A percentile compares a stretch with the other conserved stretches of the same genome.
Conservation (phyloP, 2,797 vertebrate species). For the Zonotrichia albicollis region DNA sequence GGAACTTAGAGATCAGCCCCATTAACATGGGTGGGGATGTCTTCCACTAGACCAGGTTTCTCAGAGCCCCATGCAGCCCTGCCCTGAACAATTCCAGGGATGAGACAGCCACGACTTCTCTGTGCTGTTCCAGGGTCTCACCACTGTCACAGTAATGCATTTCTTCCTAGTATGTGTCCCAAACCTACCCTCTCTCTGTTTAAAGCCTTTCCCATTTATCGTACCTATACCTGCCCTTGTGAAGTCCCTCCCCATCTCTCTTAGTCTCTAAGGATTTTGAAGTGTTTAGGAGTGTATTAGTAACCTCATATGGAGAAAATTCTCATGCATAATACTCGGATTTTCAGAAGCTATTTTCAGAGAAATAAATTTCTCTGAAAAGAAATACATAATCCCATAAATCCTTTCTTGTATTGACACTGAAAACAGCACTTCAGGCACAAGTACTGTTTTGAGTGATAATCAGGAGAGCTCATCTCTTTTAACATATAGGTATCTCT, state of each 20-base stretch:
- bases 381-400: not conserved
- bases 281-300: not conserved
- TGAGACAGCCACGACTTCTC: not conserved
- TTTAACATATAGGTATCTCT: not conserved
- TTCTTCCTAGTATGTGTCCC: not conserved
- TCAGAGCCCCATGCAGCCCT: not conserved
- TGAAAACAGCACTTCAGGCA: not conserved
- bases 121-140: not conserved
- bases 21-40: accelerated
- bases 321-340: not conserved
- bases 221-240: not conserved
- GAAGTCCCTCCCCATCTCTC: not conserved
- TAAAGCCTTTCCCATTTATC: not conserved
- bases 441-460: not conserved
- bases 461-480: not conserved
- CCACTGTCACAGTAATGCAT: not conserved
- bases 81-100: not conserved
- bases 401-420: not conserved
- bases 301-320: not conserved
- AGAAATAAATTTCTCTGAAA: not conserved
- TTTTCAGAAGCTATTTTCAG: not conserved
- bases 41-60: not conserved
- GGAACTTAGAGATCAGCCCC: not conserved
- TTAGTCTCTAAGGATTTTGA: not conserved
- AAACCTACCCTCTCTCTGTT: not conserved